These are phyloP conservation scores for Eospalax fontanierii DNA, from an alignment of 2,797 vertebrate species.

Conservation along the genomic window DNA sequence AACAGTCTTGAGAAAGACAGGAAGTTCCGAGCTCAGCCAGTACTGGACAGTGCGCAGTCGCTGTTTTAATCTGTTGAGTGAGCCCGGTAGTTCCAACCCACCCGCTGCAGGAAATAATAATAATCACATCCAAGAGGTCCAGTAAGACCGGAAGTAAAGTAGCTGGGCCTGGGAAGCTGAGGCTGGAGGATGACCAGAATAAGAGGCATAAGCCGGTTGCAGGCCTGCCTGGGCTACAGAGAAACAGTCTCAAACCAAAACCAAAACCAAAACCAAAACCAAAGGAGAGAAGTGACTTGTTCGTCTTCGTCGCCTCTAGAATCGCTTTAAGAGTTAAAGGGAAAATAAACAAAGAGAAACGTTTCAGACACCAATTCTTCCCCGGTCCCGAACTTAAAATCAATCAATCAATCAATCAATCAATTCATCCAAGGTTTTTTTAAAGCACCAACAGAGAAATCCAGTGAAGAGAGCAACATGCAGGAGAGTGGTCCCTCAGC, in stretches of 20 bases:
- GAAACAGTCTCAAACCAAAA: not conserved
- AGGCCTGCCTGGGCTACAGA: not conserved
- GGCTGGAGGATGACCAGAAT: not conserved
- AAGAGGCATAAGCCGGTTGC: not conserved
- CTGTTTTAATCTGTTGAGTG: not conserved
- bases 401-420: not conserved
- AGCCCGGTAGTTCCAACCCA: not conserved
- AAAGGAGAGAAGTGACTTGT: not conserved
- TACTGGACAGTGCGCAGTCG: not conserved
- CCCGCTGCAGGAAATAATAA: conserved; percentile 21
- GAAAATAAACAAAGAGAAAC: not conserved
- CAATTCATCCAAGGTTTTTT: too few relatives aligned
- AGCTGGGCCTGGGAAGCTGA: not conserved
- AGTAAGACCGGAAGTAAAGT: conserved; percentile 18
- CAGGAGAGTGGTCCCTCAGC: not conserved
- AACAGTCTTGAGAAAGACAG: not conserved
- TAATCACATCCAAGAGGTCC: not conserved
- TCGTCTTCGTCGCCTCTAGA: not conserved
- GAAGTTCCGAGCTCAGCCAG: not conserved
- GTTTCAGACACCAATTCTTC: too few relatives aligned
- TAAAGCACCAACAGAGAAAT: not conserved
- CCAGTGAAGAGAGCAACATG: not conserved
- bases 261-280: conserved; percentile 5
- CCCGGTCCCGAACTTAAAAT: not conserved
- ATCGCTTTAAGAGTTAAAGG: conserved; percentile 23